These are phyloP conservation scores for Bradypodion pumilum DNA, from an alignment of 2,797 vertebrate genomes.

Conservation along the genomic window DNA sequence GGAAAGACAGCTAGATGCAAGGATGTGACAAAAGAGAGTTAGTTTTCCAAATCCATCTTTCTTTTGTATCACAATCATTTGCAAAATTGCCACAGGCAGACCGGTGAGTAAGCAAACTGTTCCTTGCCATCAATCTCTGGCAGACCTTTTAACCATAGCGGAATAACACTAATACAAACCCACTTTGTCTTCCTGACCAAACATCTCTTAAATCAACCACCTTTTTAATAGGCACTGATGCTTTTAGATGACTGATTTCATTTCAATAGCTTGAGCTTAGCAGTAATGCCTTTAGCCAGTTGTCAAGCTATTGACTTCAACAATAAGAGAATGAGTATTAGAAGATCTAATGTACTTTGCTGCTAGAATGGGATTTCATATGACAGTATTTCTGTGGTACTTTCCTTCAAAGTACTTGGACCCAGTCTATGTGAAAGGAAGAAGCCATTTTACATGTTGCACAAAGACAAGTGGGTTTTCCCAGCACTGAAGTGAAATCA, in stretches of 20 bases:
- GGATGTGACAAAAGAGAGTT: conserved; percentile 2
- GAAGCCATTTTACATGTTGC: neutral
- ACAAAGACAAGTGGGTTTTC: neutral
- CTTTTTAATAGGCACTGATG: conserved; percentile 36
- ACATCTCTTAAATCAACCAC: conserved; percentile 39
- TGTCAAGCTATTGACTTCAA: conserved; percentile 21
- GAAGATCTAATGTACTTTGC: neutral
- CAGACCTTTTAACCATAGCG: conserved; percentile 14
- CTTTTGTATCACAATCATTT: neutral
- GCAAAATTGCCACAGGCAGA: conserved; percentile 18
- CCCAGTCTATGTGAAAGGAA: conserved; percentile 39
- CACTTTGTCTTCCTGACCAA: conserved; percentile 46
- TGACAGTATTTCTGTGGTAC: neutral
- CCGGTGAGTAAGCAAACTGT: neutral
- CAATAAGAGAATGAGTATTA: conserved; percentile 16
- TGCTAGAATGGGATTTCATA: neutral
- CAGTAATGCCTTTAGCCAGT: conserved; percentile 41
- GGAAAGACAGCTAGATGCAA: neutral
- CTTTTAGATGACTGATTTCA: conserved; percentile 40
- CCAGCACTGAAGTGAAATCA: neutral
- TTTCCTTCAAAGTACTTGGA: conserved; percentile 17
- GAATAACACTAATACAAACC: conserved; percentile 18
- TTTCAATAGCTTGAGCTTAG: conserved; percentile 47
- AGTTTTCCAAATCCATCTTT: conserved; percentile 28
- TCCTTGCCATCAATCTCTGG: conserved; percentile 38